These are phyloP conservation scores for Pristiophorus japonicus DNA, from an alignment of 2,113 vertebrate species.

Conservation along the genomic window DNA sequence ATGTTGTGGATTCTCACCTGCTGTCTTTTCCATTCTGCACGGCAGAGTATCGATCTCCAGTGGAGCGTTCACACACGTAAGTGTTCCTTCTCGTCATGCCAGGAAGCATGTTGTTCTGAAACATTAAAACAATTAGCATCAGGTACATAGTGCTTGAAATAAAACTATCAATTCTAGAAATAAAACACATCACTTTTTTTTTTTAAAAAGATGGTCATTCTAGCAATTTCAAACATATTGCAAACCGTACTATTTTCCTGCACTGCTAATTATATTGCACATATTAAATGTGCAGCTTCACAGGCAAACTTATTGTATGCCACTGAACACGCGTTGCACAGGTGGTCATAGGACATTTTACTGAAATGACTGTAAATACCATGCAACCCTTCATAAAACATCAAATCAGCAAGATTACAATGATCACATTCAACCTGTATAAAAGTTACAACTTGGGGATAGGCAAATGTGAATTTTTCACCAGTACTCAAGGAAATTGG, in stretches of 20 bases:
- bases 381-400: not conserved
- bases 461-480: not conserved
- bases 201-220: not conserved
- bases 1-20: conserved; percentile 62
- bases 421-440: not conserved
- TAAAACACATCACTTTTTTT: too few relatives aligned
- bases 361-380: not conserved
- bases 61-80: conserved; percentile 84
- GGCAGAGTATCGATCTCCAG: conserved; percentile 75
- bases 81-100: conserved; percentile 96
- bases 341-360: not conserved
- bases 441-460: not conserved
- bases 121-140: conserved; percentile 31
- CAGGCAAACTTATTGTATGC: not conserved
- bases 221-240: not conserved
- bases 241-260: not conserved
- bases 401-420: not conserved
- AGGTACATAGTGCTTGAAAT: not conserved
- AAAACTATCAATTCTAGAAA: not conserved
- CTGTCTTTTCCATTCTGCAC: conserved; percentile 95
- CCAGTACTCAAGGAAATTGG: not conserved
- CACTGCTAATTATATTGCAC: not conserved
- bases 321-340: not conserved
- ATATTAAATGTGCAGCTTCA: not conserved
- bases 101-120: conserved; percentile 69